These are phyloP conservation scores for Mormoops blainvillei DNA, from an alignment of 2,113 vertebrate species.

Conservation along the genomic window DNA sequence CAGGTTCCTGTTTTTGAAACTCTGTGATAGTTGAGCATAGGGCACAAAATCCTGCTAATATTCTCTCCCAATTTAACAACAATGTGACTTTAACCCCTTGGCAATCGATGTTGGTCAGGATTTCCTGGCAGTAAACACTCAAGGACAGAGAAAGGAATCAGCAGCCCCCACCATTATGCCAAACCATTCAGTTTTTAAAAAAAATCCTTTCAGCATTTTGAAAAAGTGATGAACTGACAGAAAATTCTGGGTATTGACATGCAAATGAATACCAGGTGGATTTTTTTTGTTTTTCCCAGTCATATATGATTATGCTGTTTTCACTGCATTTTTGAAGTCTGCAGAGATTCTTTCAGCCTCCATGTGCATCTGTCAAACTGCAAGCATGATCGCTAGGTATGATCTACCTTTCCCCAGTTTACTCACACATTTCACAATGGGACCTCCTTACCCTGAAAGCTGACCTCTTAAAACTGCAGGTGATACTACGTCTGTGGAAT, in stretches of 20 bases:
- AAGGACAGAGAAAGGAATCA: constrained; percentile 63
- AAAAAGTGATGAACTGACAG: constrained; percentile 17
- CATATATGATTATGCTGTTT: neutral
- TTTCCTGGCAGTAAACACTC: constrained; percentile 73
- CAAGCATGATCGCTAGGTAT: neutral
- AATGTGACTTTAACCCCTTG: constrained; percentile 73
- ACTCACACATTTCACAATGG: neutral
- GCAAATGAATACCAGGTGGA: neutral
- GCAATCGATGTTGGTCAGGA: constrained; percentile 70
- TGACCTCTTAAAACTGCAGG: neutral
- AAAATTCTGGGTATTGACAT: constrained; percentile 25
- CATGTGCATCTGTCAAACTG: neutral
- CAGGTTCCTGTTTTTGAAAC: constrained; percentile 75
- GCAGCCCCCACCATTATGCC: constrained; percentile 39
- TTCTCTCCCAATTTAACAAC: constrained; percentile 74
- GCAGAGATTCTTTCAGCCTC: neutral
- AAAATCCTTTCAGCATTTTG: neutral
- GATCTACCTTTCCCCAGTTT: neutral
- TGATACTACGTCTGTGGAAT: neutral
- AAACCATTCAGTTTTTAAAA: neutral
- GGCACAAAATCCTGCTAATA: constrained; percentile 72
- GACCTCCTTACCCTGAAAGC: neutral
- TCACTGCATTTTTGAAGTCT: neutral
- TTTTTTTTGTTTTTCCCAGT: neutral
- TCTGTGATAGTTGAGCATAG: constrained; percentile 61